Percentiles rank a stretch among this genome's conserved stretches.
These are phyloP conservation scores for Apostichopus parvimensis DNA, from an alignment of 35 echinoderm and acorn worm species.

Conservation along the genomic window DNA sequence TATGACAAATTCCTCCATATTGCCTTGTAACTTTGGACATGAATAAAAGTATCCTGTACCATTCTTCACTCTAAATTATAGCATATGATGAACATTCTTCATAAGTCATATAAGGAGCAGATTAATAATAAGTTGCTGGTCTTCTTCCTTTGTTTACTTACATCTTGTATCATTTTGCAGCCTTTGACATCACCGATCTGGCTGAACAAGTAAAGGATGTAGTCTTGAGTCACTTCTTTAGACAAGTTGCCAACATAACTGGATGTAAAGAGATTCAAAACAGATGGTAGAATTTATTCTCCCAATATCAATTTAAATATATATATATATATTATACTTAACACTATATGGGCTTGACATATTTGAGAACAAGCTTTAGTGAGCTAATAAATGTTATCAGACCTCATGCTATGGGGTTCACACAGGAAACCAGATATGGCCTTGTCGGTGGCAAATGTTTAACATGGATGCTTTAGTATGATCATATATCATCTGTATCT, in stretches of 20 bases:
- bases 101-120: too few relatives aligned
- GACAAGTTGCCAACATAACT: constrained; percentile 48
- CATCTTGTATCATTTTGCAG: constrained; percentile 48
- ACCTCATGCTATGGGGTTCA: too few relatives aligned
- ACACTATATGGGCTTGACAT: neutral
- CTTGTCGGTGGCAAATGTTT: neutral
- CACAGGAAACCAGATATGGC: too few relatives aligned
- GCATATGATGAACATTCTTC: too few relatives aligned
- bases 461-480: neutral
- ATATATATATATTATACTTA: neutral
- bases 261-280: neutral
- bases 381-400: too few relatives aligned
- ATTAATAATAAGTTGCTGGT: neutral
- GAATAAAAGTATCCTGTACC: too few relatives aligned
- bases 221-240: constrained; percentile 48
- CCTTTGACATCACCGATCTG: constrained; percentile 35
- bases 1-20: too few relatives aligned
- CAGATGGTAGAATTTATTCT: neutral
- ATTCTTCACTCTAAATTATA: too few relatives aligned
- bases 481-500: neutral
- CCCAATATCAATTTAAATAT: neutral
- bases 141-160: neutral
- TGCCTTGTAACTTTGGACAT: too few relatives aligned
- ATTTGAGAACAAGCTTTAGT: too few relatives aligned
- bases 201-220: constrained; percentile 43